A percentile compares a stretch with the other conserved stretches of the same genome.
phyloP scores from a whole-genome alignment of 2,888 invertebrate genomes.

The Stramonita haemastoma region DNA sequence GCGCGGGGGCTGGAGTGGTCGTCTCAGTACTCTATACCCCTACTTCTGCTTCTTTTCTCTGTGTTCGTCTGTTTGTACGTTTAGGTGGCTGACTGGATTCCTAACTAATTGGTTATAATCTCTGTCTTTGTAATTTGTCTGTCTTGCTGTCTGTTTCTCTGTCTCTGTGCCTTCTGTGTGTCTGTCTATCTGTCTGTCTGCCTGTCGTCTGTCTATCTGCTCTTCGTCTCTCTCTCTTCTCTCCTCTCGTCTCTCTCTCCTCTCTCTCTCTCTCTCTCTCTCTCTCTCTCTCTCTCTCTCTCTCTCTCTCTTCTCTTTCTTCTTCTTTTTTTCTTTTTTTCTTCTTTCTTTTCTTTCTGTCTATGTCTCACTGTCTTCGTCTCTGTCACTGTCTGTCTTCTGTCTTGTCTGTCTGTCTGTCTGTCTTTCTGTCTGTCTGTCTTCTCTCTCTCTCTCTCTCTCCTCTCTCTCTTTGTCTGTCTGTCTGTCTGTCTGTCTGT shows the following conservation, averaged over 20 bases:
- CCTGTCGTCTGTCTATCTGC: neutral
- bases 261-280: neutral
- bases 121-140: neutral
- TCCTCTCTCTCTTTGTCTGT: neutral
- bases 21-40: too few relatives aligned
- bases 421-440: neutral
- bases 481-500: neutral
- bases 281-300: neutral
- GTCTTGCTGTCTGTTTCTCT: neutral
- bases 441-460: neutral
- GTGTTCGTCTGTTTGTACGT: too few relatives aligned
- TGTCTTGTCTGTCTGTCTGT: neutral
- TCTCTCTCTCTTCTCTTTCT: neutral
- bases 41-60: too few relatives aligned
- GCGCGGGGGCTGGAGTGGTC: too few relatives aligned
- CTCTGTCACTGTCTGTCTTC: too few relatives aligned
- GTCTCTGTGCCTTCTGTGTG: neutral
- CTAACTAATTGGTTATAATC: neutral
- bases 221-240: neutral
- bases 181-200: neutral
- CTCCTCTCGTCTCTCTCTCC: neutral
- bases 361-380: neutral
- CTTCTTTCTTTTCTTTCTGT: constrained; percentile 8
- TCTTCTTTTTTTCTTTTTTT: neutral
- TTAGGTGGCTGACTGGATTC: too few relatives aligned